Evolutionary conservation across 2,888 invertebrate species (phyloP), one percentile per base, ranked within the genome.

Genomic region (Hartigia nigra): DNA sequence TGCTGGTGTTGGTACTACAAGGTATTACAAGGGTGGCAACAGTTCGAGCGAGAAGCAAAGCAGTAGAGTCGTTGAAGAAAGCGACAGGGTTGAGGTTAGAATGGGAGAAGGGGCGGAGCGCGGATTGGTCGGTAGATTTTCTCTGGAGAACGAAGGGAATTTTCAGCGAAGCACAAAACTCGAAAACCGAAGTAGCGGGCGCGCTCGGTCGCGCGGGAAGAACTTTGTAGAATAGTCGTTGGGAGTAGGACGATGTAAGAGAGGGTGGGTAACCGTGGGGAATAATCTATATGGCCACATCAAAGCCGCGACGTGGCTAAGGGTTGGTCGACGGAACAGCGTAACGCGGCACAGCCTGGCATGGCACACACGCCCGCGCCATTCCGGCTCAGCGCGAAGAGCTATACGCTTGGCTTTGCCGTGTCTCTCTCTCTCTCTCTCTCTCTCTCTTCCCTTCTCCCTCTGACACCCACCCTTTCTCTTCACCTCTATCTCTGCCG

Each of bases 211-310:
- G 72, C 72, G 72, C 31, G 72, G 72, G 72, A 34, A 72, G 72
- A 72, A 72, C 72, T 72, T 72, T 72, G 31, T 55, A 55, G 55
- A 55, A 55, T 55, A 23, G 55, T 23, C 55, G 55, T 1, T 4
- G 69, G 74, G 23, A 12, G 70, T 11, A 12, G 69, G 69, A 31
- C 69, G 34, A 35, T 12, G 12, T 31, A 69, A 31, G 77, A 14
- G 76, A 31, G 72, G 72, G 31, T 31, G 77, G 74, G 78, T 55
- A 81, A 78, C 78, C 76, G 77, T 76, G 31, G 72, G 76, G 78
- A 82, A 81, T 82, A 82, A 82, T 81, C 81, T 79, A 76, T 76
- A 79, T 77, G 76, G 77, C 77, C 80, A 76, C 79, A 78, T 82
- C 79, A 81, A 82, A 82, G 80, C 74, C 74, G 69, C 78, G 74